Evolutionary conservation across 2,888 invertebrate species (phyloP), one percentile per base, ranked within the genome.

Genomic region (Merodon equestris): DNA sequence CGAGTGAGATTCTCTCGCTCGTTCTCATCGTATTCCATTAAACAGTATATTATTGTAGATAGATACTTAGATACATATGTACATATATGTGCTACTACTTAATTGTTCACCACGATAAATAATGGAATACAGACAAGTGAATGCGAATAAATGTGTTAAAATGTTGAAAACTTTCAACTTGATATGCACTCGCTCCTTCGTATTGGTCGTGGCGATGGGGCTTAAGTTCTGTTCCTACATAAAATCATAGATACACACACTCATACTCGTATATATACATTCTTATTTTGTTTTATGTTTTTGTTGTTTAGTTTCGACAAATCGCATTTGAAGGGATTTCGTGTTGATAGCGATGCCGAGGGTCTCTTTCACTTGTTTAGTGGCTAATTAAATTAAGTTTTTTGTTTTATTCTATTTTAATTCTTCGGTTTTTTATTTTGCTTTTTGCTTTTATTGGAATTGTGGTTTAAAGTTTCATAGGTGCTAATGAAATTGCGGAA

Each of bases 281-380:
- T 27, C 27, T 2, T 27, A 27, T 27, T 4, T n/a, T n/a, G n/a
- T n/a, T n/a, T n/a, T 27, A 27, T 4, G 7, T 27, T 27, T 27
- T 27, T 27, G 27, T n/a, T 27, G 27, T 27, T 27, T 7, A 27
- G 38, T 40, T 58, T 70, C 36, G 34, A 66, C 57, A 77, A 72
- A 77, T 77, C 77, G 67, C 67, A 72, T 77, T 77, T 61, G 45
- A 67, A 67, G 77, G 77, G 77, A 77, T 77, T 77, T 67, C 19
- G 18, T 61, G 50, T 76, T 71, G n/a, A 40, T 27, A 27, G 27
- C 27, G 7, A 27, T 27, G 56, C 56, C 44, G 51, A 64, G 48
- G 48, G 47, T 36, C 38, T 7, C 27, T n/a, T 40, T 42, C 44
- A 12, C 38, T 53, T 75, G 57, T 53, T 64, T 19, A 60, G 40